Conservation (phyloP, 1,140 invertebrate genomes). For the Drosophila bocki region DNA sequence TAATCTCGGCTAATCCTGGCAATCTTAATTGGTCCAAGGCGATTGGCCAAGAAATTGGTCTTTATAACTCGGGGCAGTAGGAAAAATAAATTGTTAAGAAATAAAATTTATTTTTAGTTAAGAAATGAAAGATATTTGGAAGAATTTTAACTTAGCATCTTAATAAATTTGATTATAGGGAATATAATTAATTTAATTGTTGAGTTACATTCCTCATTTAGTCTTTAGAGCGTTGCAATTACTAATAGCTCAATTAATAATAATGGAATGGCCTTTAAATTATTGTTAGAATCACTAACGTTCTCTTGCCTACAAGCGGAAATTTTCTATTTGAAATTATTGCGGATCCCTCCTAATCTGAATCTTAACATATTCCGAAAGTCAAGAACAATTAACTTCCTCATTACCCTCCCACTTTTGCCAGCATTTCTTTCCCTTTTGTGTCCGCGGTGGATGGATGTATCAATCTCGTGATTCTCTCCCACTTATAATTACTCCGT, state of each 20-base stretch:
- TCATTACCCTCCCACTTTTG: conserved; percentile 27
- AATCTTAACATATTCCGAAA: conserved; percentile 26
- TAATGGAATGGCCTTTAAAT: conserved; percentile 6
- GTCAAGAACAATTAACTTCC: conserved; percentile 42
- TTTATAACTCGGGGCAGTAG: conserved; percentile 8
- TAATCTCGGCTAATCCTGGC: conserved; percentile 46
- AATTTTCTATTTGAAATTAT: background rate
- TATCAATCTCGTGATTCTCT: conserved; percentile 35
- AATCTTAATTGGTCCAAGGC: conserved; percentile 43
- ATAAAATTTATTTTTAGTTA: background rate
- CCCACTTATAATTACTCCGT: conserved; percentile 45
- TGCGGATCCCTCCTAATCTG: conserved; percentile 24
- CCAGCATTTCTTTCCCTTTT: conserved; percentile 20
- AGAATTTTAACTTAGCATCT: too few relatives aligned
- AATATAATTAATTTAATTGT: background rate
- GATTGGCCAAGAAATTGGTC: conserved; percentile 5
- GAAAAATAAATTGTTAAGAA: conserved; percentile 2
- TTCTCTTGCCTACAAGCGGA: background rate
- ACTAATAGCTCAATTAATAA: background rate
- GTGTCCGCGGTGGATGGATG: conserved; percentile 2
- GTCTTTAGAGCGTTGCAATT: background rate
- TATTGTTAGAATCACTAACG: background rate
- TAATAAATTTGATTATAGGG: too few relatives aligned
- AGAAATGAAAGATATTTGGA: background rate
- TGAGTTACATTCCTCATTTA: background rate